phyloP scores from a whole-genome alignment of 2,113 vertebrate species.

The Puntigrus tetrazona region DNA sequence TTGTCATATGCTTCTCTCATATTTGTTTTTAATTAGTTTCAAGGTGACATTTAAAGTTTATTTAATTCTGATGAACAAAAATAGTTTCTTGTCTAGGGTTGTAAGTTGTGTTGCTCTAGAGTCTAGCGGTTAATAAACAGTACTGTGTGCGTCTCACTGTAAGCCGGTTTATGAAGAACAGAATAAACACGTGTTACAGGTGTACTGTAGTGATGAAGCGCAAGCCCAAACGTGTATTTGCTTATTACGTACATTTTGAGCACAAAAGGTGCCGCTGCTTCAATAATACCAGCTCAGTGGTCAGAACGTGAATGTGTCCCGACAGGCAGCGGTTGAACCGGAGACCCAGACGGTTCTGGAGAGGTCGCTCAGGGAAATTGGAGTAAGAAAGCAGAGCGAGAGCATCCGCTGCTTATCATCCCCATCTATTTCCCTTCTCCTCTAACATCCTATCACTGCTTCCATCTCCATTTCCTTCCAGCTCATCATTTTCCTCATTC shows the following conservation, averaged over 20 bases:
- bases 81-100: too few species aligned
- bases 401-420: slow-evolving; percentile 11
- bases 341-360: neutral
- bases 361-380: neutral
- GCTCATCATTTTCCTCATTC: neutral
- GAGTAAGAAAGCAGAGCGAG: slow-evolving; percentile 1
- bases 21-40: neutral
- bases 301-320: neutral
- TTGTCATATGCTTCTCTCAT: too few species aligned
- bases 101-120: too few species aligned
- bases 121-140: too few species aligned
- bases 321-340: neutral
- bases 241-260: too few species aligned
- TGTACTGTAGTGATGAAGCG: too few species aligned
- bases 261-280: too few species aligned
- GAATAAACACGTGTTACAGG: too few species aligned
- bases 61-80: neutral
- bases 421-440: slow-evolving; percentile 40
- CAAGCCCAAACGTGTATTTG: too few species aligned
- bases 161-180: too few species aligned
- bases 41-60: neutral
- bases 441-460: slow-evolving; percentile 29
- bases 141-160: too few species aligned
- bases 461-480: slow-evolving; percentile 18
- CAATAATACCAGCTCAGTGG: too few species aligned